Percentiles rank a stretch among this genome's conserved stretches.
Evolutionary conservation across 2,113 vertebrate species (phyloP).

Genomic region (Pyxicephalus adspersus): DNA sequence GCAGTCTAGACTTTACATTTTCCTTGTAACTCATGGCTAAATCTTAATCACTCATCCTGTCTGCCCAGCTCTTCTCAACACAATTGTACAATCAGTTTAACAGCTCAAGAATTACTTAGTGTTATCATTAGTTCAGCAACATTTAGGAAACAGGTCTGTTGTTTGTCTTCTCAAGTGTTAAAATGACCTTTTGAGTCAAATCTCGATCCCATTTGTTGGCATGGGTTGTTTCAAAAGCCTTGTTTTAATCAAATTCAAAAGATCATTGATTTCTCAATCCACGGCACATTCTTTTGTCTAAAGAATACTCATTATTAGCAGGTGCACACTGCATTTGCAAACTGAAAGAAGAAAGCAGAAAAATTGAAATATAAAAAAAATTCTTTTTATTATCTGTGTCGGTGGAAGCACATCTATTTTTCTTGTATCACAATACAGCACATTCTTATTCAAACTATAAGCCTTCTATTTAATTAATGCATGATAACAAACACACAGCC

Average conservation of each 20-base stretch:
- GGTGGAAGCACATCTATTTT: constrained; percentile 1
- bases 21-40: background rate
- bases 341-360: background rate
- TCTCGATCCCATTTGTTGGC: background rate
- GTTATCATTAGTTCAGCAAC: constrained; percentile 42
- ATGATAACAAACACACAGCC: constrained; percentile 2
- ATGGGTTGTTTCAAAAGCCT: background rate
- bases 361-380: constrained; percentile 13
- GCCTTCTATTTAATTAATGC: constrained; percentile 7
- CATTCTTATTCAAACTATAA: constrained; percentile 32
- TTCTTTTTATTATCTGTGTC: constrained; percentile 3
- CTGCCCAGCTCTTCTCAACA: background rate
- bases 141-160: constrained; percentile 31
- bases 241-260: constrained; percentile 15
- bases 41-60: background rate
- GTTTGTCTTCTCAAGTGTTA: constrained; percentile 33
- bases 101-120: background rate
- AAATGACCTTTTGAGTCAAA: constrained; percentile 31
- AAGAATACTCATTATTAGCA: constrained; percentile 15
- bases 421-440: constrained; percentile 1
- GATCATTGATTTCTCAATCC: constrained; percentile 27
- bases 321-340: background rate
- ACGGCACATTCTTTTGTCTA: background rate
- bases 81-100: constrained; percentile 29
- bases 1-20: too few species aligned